Evolutionary conservation across 2,888 invertebrate genomes (phyloP).

Genomic region (Plagodis dolabraria): DNA sequence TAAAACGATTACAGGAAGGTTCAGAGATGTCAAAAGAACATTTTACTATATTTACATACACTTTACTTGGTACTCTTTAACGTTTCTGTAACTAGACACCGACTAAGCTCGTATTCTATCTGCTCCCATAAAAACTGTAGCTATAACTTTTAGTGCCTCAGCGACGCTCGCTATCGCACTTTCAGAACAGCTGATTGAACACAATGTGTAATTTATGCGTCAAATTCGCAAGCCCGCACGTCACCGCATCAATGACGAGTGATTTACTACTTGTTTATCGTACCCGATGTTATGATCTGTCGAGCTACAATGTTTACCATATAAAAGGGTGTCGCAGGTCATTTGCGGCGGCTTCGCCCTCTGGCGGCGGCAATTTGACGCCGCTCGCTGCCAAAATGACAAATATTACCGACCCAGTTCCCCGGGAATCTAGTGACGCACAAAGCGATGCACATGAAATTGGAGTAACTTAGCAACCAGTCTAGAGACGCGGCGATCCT

Average conservation of each 20-base stretch:
- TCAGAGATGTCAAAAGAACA: too few species aligned
- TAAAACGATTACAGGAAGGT: too few species aligned
- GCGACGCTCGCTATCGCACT: not conserved
- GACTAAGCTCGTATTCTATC: too few species aligned
- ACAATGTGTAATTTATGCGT: slow-evolving; percentile 24
- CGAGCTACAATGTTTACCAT: slow-evolving; percentile 40
- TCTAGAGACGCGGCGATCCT: slow-evolving; percentile 6
- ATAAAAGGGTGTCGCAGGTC: slow-evolving; percentile 42
- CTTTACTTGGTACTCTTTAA: too few species aligned
- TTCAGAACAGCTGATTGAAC: slow-evolving; percentile 5
- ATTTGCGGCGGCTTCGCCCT: slow-evolving; percentile 36
- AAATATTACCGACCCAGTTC: slow-evolving; percentile 65
- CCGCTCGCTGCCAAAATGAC: slow-evolving; percentile 62
- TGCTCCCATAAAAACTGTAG: too few species aligned
- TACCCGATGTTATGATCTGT: slow-evolving; percentile 18
- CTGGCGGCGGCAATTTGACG: slow-evolving; percentile 60
- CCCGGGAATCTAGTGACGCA: slow-evolving; percentile 50
- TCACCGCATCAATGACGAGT: slow-evolving; percentile 22
- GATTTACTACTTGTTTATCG: slow-evolving; percentile 24
- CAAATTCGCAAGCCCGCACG: slow-evolving; percentile 15
- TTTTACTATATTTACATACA: too few species aligned
- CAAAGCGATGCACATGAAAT: slow-evolving; percentile 39
- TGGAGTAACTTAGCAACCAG: slow-evolving; percentile 12
- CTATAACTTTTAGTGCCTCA: not conserved
- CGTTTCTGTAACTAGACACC: too few species aligned